Percentiles rank a stretch among this genome's conserved stretches.
phyloP scores from a whole-genome alignment of 2,888 invertebrate species.

The Pandemis corylana region DNA sequence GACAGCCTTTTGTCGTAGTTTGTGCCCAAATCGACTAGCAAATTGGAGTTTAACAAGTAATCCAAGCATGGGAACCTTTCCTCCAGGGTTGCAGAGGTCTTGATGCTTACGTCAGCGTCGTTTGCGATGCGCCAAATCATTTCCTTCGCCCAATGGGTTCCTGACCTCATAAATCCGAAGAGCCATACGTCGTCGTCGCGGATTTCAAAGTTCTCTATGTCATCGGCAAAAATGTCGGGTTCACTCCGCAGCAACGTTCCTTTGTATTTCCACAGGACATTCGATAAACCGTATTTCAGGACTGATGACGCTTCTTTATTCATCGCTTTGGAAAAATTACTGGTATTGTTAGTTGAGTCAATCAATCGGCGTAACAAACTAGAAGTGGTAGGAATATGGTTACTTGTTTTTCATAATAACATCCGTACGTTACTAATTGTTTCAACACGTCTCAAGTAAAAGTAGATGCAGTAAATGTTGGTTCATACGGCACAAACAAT shows the following conservation, averaged over 20 bases:
- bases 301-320: too few species aligned
- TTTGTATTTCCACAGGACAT: not conserved
- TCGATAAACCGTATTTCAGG: not conserved
- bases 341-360: too few species aligned
- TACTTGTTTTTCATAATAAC: too few species aligned
- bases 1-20: not conserved
- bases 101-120: not conserved
- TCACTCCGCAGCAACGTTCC: not conserved
- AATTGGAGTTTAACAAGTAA: not conserved
- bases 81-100: not conserved
- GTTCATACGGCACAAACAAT: too few species aligned
- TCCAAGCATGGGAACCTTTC: not conserved
- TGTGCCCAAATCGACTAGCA: too few species aligned
- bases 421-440: too few species aligned
- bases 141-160: not conserved
- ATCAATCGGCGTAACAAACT: too few species aligned
- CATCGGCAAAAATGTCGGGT: not conserved
- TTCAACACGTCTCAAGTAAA: too few species aligned
- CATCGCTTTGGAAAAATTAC: too few species aligned
- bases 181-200: slow-evolving; percentile 1
- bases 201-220: not conserved
- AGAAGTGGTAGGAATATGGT: too few species aligned
- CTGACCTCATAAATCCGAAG: not conserved
- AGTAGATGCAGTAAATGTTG: too few species aligned
- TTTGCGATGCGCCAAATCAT: slow-evolving; percentile 5